Percentiles rank a stretch among this genome's conserved stretches.
Conservation (phyloP, 2,113 vertebrate species). For the Calonectris borealis region DNA sequence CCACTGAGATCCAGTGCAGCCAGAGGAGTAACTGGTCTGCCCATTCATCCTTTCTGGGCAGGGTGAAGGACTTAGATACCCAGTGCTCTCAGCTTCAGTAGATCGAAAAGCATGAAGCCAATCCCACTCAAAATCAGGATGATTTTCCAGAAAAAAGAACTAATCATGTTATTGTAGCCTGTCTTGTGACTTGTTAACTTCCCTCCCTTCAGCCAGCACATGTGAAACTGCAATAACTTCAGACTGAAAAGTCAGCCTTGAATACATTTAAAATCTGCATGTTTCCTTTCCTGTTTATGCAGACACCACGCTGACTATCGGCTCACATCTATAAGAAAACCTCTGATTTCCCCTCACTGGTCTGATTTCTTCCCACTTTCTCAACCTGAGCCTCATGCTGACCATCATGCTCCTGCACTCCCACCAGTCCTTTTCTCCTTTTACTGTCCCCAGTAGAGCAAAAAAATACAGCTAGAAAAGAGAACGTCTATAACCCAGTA, state of each 20-base stretch:
- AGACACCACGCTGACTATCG: neutral
- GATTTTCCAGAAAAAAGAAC: neutral
- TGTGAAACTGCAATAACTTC: neutral
- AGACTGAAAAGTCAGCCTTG: neutral
- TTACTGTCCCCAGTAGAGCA: neutral
- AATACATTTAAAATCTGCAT: neutral
- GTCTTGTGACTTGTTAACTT: neutral
- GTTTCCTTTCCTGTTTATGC: neutral
- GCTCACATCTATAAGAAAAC: neutral
- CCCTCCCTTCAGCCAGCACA: neutral
- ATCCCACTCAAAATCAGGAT: neutral
- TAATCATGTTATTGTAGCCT: neutral
- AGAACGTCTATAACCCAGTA: neutral
- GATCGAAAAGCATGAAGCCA: neutral
- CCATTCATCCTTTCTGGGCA: neutral
- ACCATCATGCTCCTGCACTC: neutral
- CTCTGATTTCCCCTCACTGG: neutral
- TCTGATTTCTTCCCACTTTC: neutral
- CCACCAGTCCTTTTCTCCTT: neutral
- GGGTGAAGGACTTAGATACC: neutral
- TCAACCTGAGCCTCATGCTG: neutral
- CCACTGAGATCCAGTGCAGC: neutral
- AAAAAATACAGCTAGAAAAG: neutral
- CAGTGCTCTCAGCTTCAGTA: neutral
- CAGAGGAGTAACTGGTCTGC: neutral